These are phyloP conservation scores for Ctenodactylus gundi DNA, from an alignment of 2,113 vertebrate genomes.

Conservation along the genomic window DNA sequence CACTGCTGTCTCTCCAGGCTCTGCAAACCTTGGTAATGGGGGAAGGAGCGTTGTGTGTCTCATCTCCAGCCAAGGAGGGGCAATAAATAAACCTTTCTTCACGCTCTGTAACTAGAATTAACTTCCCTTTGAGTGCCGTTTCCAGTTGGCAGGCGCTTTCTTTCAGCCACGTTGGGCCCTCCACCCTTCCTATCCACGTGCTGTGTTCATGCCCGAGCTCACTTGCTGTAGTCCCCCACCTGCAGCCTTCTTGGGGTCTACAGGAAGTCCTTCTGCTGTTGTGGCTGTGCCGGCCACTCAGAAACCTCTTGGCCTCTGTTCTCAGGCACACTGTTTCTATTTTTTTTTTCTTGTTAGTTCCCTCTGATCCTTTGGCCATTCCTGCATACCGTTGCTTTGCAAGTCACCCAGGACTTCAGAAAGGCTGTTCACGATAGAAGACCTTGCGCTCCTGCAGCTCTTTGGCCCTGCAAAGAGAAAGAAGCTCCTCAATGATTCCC, in stretches of 20 bases:
- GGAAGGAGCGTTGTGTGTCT: not conserved
- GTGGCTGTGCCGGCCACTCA: accelerated
- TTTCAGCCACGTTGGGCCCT: not conserved
- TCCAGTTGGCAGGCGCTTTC: not conserved
- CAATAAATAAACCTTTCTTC: not conserved
- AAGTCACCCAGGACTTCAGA: not conserved
- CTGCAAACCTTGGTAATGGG: not conserved
- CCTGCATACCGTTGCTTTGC: accelerated
- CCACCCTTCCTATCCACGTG: accelerated
- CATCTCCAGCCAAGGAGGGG: not conserved
- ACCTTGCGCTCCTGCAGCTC: not conserved
- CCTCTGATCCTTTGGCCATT: not conserved
- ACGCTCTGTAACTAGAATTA: not conserved
- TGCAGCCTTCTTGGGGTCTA: no score
- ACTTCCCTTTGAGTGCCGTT: not conserved
- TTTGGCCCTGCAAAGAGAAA: not conserved
- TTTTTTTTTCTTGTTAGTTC: not conserved
- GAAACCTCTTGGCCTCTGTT: not conserved
- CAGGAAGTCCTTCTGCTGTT: no score
- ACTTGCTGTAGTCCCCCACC: no score
- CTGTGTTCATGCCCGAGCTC: accelerated
- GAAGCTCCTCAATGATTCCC: not conserved
- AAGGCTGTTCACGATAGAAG: not conserved
- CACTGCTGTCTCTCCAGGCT: not conserved
- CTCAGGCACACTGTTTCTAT: not conserved